Evolutionary conservation across 2,797 vertebrate species (phyloP).

Genomic region (Ctenopoma kingsleyae): DNA sequence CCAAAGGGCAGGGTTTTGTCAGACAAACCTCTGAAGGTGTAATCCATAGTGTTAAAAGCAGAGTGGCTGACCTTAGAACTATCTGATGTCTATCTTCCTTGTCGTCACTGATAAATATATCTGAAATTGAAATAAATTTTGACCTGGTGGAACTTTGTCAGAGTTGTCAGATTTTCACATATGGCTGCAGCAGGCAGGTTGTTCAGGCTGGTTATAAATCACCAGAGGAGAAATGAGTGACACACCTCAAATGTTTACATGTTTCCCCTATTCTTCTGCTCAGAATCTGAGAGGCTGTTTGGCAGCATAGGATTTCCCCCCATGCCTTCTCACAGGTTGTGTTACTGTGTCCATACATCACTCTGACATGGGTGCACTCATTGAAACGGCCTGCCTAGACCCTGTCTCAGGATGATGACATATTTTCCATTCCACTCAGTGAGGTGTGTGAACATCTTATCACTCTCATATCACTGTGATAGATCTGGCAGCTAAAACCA

Average conservation of each 20-base stretch:
- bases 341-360: conserved; percentile 86
- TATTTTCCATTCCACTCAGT: conserved; percentile 74
- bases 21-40: conserved; percentile 72
- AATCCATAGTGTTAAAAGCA: conserved; percentile 73
- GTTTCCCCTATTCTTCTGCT: conserved; percentile 79
- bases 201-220: conserved; percentile 65
- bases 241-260: conserved; percentile 80
- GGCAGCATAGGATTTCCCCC: conserved; percentile 56
- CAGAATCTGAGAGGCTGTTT: conserved; percentile 65
- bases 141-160: not conserved
- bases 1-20: conserved; percentile 70
- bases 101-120: conserved; percentile 10
- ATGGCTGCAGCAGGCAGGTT: conserved; percentile 13
- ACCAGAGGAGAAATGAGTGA: conserved; percentile 71
- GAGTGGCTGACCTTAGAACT: conserved; percentile 54
- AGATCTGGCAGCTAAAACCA: conserved; percentile 16
- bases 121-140: not conserved
- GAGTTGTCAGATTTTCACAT: conserved; percentile 15
- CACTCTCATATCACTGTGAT: conserved; percentile 47
- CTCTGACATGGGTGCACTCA: conserved; percentile 82
- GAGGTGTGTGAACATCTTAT: conserved; percentile 62
- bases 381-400: conserved; percentile 67
- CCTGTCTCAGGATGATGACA: conserved; percentile 70
- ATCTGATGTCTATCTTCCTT: conserved; percentile 24
- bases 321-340: conserved; percentile 74